phyloP scores from a whole-genome alignment of 2,888 invertebrate genomes.

The Tetramorium bicarinatum region DNA sequence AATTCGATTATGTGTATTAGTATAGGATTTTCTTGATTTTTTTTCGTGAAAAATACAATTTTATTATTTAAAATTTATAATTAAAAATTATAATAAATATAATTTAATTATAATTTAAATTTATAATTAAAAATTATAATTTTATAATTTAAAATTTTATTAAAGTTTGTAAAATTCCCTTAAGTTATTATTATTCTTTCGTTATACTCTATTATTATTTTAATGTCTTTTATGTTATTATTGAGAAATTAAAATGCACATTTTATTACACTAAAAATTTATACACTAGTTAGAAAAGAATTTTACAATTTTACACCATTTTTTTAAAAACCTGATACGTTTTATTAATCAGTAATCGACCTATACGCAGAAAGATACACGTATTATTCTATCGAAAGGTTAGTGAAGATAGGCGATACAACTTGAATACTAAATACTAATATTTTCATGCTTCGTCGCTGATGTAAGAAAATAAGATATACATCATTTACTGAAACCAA shows the following conservation, averaged over 20 bases:
- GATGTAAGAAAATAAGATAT: neutral
- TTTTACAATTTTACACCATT: neutral
- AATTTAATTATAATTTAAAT: too few species aligned
- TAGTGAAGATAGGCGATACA: constrained; percentile 62
- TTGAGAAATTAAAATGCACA: neutral
- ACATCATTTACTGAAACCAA: neutral
- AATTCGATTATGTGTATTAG: too few species aligned
- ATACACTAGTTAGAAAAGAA: too few species aligned
- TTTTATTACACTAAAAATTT: too few species aligned
- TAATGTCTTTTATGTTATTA: neutral
- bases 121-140: too few species aligned
- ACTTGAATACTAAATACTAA: constrained; percentile 66
- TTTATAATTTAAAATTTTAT: neutral
- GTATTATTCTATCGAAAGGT: constrained; percentile 75
- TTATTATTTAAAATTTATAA: too few species aligned
- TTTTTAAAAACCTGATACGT: neutral
- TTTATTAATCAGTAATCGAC: constrained; percentile 69
- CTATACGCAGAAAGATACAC: constrained; percentile 53
- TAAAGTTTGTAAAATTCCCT: neutral
- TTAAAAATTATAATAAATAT: too few species aligned
- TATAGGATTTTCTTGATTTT: too few species aligned
- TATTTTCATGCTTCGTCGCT: neutral
- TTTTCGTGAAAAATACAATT: too few species aligned
- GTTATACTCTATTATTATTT: neutral
- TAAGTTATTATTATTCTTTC: neutral